Evolutionary conservation across 2,888 invertebrate species (phyloP).

Genomic region (Heliconius aoede): DNA sequence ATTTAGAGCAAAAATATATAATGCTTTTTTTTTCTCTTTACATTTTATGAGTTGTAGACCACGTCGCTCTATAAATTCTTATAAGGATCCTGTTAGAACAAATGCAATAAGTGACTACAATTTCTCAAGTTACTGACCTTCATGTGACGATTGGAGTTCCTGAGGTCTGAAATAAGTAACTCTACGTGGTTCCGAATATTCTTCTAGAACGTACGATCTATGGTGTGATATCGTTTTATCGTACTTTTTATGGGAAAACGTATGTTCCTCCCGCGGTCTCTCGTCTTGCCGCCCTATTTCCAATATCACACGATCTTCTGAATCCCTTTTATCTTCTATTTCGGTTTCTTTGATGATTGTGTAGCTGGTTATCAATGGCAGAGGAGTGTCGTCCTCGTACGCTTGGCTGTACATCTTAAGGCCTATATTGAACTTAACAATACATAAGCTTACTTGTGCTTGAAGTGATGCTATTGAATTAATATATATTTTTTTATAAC

Average conservation of each 20-base stretch:
- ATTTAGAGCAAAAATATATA: neutral
- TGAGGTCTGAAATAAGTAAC: constrained; percentile 71
- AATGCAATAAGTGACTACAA: neutral
- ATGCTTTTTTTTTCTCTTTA: too few species aligned
- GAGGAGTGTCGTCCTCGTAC: constrained; percentile 71
- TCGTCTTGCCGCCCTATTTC: constrained; percentile 81
- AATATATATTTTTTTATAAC: neutral
- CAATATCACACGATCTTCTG: constrained; percentile 75
- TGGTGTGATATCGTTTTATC: constrained; percentile 80
- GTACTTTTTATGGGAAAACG: constrained; percentile 81
- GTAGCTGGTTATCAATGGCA: constrained; percentile 74
- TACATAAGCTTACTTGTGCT: neutral
- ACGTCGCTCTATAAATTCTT: neutral
- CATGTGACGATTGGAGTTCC: constrained; percentile 65
- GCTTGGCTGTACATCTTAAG: constrained; percentile 67
- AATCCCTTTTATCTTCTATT: constrained; percentile 70
- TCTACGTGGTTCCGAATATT: constrained; percentile 68
- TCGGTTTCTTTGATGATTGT: constrained; percentile 68
- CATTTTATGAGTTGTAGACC: too few species aligned
- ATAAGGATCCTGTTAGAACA: neutral
- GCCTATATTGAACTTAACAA: neutral
- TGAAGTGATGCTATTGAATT: neutral
- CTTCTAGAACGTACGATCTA: constrained; percentile 76
- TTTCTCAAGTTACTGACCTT: constrained; percentile 58
- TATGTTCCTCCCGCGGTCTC: constrained; percentile 71